Evolutionary conservation across 2,113 vertebrate species (phyloP).

Genomic region (Acrocephalus kingi): DNA sequence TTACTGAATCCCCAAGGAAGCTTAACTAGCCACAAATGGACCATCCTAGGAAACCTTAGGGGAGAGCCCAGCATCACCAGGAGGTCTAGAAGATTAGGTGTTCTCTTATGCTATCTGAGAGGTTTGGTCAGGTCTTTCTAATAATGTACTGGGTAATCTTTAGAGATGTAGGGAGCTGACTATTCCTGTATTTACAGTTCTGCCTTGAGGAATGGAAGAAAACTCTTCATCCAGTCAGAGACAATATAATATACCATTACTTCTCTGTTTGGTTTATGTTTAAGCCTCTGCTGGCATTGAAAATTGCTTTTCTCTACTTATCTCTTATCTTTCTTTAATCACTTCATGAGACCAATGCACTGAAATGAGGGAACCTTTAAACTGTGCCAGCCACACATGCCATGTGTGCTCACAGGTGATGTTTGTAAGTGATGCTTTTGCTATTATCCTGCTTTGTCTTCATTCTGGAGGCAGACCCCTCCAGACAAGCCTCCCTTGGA

Average conservation of each 20-base stretch:
- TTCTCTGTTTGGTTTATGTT: constrained; percentile 12
- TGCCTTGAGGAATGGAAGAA: constrained; percentile 5
- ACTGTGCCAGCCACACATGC: neutral
- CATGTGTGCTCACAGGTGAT: neutral
- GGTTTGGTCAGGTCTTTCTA: neutral
- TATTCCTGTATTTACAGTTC: neutral
- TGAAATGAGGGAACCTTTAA: neutral
- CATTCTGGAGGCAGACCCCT: neutral
- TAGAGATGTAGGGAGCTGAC: neutral
- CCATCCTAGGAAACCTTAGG: neutral
- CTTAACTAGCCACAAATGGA: neutral
- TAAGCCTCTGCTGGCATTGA: neutral
- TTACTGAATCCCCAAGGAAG: neutral
- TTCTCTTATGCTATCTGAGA: neutral
- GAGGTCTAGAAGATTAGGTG: neutral
- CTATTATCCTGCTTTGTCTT: neutral
- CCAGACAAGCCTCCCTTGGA: neutral
- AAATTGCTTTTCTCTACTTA: neutral
- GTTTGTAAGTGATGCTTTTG: neutral
- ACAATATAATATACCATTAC: neutral
- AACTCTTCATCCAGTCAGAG: neutral
- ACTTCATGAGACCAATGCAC: neutral
- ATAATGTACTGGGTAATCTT: constrained; percentile 8
- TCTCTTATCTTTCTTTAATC: neutral
- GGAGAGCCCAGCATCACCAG: neutral